Conservation (phyloP, 92 coral and sea anemone genomes). For the Plumapathes pennacea region DNA sequence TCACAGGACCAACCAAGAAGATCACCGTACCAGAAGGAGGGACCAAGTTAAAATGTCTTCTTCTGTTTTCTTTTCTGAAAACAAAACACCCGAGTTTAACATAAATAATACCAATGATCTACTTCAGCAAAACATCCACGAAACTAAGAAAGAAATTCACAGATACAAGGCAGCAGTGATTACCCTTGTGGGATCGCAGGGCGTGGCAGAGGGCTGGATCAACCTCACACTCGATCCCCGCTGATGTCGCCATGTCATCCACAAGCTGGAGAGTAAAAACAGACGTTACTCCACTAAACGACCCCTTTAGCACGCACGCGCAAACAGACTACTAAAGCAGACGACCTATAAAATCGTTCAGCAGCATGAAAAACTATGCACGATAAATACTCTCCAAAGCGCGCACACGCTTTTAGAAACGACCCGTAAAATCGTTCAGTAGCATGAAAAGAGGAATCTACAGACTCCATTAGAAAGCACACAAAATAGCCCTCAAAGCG, state of each 20-base stretch:
- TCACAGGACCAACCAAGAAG: too few relatives aligned
- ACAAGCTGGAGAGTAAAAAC: slow-evolving; percentile 26
- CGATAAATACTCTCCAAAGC: too few relatives aligned
- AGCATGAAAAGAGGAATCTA: too few relatives aligned
- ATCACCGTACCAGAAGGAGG: slow-evolving; percentile 76
- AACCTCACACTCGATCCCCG: slow-evolving; percentile 75
- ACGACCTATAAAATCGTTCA: too few relatives aligned
- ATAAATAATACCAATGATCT: too few relatives aligned
- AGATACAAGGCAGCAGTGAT: not conserved
- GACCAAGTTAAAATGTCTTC: slow-evolving; percentile 90
- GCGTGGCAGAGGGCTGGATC: slow-evolving; percentile 86
- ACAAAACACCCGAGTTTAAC: slow-evolving; percentile 9
- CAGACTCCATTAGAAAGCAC: too few relatives aligned
- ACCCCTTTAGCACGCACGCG: not conserved
- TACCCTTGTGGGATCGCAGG: slow-evolving; percentile 73
- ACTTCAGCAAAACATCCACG: too few relatives aligned
- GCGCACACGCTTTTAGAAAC: too few relatives aligned
- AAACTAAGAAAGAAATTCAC: not conserved
- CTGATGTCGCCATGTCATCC: slow-evolving; percentile 94
- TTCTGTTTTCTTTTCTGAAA: slow-evolving; percentile 81
- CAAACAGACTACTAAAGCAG: not conserved
- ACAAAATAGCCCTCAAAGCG: too few relatives aligned
- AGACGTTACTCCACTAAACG: not conserved
- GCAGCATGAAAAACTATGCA: too few relatives aligned
- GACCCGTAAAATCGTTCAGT: too few relatives aligned